Evolutionary conservation across 2,797 vertebrate species (phyloP).

Genomic region (Danio tinwini): DNA sequence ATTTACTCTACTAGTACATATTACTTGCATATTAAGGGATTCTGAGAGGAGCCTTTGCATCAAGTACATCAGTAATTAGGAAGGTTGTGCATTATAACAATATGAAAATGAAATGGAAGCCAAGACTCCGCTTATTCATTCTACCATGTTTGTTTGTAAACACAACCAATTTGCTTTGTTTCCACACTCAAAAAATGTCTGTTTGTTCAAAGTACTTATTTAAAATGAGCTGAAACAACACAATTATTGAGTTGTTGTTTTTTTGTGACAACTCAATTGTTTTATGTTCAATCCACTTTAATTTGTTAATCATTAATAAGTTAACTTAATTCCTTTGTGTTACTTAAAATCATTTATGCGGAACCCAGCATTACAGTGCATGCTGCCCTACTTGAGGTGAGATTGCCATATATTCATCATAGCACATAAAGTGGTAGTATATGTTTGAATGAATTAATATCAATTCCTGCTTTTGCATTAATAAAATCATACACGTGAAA

Average conservation of each 20-base stretch:
- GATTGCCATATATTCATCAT: neutral
- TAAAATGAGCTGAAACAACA: no score
- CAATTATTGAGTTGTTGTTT: no score
- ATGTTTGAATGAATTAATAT: constrained; percentile 12
- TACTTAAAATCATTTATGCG: no score
- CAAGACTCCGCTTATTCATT: neutral
- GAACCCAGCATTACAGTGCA: no score
- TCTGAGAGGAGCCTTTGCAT: neutral
- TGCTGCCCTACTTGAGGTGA: no score
- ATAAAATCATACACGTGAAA: constrained; percentile 40
- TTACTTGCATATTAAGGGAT: neutral
- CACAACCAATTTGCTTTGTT: constrained; percentile 3
- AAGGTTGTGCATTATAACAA: neutral
- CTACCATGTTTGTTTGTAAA: constrained; percentile 3
- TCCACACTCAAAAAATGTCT: no score
- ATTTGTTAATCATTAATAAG: no score
- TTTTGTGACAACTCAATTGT: no score
- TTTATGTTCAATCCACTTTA: no score
- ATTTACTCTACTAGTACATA: neutral
- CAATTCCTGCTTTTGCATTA: constrained; percentile 15
- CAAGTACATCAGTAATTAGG: neutral
- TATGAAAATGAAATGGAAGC: constrained; percentile 5
- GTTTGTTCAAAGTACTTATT: no score
- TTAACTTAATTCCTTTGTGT: no score
- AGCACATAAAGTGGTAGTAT: neutral